A percentile compares a stretch with the other conserved stretches of the same genome.
These are phyloP conservation scores for Umimayanthus kanabou DNA, from an alignment of 92 coral and sea anemone genomes.

Conservation along the genomic window DNA sequence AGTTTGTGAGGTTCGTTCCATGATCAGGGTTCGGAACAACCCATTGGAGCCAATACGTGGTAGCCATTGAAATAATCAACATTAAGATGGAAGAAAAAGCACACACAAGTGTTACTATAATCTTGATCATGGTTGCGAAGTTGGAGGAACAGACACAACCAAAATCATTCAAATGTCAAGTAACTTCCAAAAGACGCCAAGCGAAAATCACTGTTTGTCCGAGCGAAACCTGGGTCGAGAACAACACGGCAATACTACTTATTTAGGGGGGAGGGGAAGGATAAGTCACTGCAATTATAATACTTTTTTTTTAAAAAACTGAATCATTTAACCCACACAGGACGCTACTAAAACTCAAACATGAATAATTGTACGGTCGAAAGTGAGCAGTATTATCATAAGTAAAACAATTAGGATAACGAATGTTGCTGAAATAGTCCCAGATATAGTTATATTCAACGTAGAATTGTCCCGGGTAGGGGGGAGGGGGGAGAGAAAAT, in stretches of 20 bases:
- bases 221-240: slow-evolving; percentile 18
- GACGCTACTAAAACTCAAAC: no score
- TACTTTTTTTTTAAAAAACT: no score
- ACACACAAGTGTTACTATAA: slow-evolving; percentile 87
- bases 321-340: no score
- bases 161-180: slow-evolving; percentile 3
- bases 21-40: slow-evolving; percentile 50
- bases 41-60: slow-evolving; percentile 96
- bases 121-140: slow-evolving; percentile 80
- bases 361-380: no score
- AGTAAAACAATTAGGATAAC: no score
- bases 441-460: no score
- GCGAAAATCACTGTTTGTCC: background rate
- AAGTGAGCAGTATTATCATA: no score
- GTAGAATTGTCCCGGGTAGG: no score
- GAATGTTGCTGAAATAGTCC: no score
- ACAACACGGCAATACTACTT: background rate
- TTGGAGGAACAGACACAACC: slow-evolving; percentile 15
- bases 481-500: no score
- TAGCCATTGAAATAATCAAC: slow-evolving; percentile 89
- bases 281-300: no score
- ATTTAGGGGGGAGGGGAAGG: slow-evolving; percentile 2
- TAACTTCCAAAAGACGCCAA: slow-evolving; percentile 22
- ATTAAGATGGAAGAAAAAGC: slow-evolving; percentile 87
- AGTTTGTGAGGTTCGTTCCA: slow-evolving; percentile 71